phyloP scores from a whole-genome alignment of 2,797 vertebrate genomes.

The Acanthornis magna region DNA sequence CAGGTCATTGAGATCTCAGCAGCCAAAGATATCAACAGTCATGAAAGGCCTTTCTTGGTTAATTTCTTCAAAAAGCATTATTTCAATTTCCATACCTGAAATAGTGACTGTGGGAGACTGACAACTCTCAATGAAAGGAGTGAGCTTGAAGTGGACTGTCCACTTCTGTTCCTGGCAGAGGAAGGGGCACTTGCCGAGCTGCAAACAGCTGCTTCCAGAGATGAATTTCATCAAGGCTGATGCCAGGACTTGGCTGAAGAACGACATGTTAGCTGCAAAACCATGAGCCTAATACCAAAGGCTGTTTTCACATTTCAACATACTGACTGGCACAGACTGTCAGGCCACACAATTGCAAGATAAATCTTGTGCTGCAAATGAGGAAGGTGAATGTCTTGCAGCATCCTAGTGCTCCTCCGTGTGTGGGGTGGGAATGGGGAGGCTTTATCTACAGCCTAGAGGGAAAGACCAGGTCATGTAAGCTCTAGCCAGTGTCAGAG shows the following conservation, averaged over 20 bases:
- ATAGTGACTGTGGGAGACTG: neutral
- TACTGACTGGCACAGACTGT: neutral
- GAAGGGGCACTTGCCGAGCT: neutral
- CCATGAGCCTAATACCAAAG: neutral
- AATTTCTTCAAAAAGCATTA: neutral
- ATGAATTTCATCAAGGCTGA: neutral
- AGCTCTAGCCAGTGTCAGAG: neutral
- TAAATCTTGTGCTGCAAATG: neutral
- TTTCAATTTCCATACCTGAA: neutral
- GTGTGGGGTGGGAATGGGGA: neutral
- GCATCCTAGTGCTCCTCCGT: neutral
- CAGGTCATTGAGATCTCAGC: neutral
- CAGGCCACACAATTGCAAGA: neutral
- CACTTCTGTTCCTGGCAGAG: neutral
- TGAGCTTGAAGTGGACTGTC: neutral
- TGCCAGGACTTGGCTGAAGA: constrained; percentile 7
- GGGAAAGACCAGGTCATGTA: neutral
- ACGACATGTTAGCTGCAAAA: neutral
- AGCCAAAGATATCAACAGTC: neutral
- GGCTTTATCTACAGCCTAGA: neutral
- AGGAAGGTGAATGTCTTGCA: neutral
- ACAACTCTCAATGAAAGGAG: neutral
- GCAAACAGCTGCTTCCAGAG: constrained; percentile 1
- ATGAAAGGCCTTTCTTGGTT: neutral
- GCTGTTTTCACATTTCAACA: neutral